Evolutionary conservation across 2,113 vertebrate genomes (phyloP).

Genomic region (Mormyrus iriodes): DNA sequence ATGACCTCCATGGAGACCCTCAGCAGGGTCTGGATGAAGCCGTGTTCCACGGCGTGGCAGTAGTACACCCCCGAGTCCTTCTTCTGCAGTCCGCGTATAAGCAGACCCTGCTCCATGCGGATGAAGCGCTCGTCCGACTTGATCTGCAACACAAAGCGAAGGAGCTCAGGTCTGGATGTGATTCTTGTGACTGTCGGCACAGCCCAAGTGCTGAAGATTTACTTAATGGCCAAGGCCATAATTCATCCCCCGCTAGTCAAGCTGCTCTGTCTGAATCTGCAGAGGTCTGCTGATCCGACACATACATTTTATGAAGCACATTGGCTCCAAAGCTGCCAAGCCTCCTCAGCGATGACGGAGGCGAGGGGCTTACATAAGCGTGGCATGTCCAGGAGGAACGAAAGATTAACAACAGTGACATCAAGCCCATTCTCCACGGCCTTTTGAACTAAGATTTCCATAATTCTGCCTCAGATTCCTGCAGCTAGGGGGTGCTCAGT

Average conservation of each 20-base stretch:
- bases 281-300: not conserved
- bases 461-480: not conserved
- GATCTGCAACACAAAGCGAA: constrained; percentile 60
- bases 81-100: constrained; percentile 78
- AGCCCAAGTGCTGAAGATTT: not conserved
- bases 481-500: not conserved
- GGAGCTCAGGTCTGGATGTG: too few species aligned
- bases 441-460: not conserved
- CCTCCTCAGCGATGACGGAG: not conserved
- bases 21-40: constrained; percentile 88
- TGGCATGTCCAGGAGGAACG: not conserved
- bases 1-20: constrained; percentile 89
- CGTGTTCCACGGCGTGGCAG: constrained; percentile 89
- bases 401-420: not conserved
- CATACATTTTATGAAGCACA: not conserved
- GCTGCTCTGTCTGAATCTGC: not conserved
- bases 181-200: not conserved
- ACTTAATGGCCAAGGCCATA: not conserved
- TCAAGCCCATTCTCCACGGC: not conserved
- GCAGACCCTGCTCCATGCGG: constrained; percentile 82
- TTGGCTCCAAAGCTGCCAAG: not conserved
- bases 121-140: constrained; percentile 73
- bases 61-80: constrained; percentile 79
- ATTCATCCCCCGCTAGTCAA: not conserved
- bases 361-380: not conserved